phyloP scores from a whole-genome alignment of 1,140 invertebrate species.

The Drosophila baimaii region DNA sequence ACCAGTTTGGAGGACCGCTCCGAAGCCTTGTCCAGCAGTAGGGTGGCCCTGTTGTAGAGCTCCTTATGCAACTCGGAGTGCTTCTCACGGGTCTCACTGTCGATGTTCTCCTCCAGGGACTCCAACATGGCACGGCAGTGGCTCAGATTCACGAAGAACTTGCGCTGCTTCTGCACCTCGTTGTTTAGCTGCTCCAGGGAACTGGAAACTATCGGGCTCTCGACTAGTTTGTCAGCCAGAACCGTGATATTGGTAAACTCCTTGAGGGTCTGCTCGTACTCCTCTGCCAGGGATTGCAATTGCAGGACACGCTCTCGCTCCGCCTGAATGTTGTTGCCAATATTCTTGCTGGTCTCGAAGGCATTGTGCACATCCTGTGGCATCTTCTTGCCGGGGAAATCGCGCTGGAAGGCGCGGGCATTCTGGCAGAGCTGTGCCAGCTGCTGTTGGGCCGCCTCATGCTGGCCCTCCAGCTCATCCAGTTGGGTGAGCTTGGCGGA shows the following conservation, averaged over 20 bases:
- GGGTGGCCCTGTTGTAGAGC: slow-evolving; percentile 89
- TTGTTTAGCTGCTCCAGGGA: slow-evolving; percentile 91
- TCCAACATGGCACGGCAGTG: slow-evolving; percentile 93
- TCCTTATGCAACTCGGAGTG: slow-evolving; percentile 90
- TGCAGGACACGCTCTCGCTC: slow-evolving; percentile 91
- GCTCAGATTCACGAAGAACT: slow-evolving; percentile 94
- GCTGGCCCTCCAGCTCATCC: slow-evolving; percentile 76
- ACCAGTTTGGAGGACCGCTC: slow-evolving; percentile 92
- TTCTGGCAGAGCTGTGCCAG: slow-evolving; percentile 84
- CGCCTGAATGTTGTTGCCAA: slow-evolving; percentile 88
- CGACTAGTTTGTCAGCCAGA: slow-evolving; percentile 90
- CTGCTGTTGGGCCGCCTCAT: slow-evolving; percentile 65
- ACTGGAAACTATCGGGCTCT: slow-evolving; percentile 89
- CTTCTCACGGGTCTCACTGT: slow-evolving; percentile 90
- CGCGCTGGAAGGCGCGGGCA: slow-evolving; percentile 86
- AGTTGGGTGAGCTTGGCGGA: slow-evolving; percentile 75
- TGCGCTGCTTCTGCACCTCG: slow-evolving; percentile 94
- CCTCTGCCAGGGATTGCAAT: slow-evolving; percentile 89
- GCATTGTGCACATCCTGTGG: slow-evolving; percentile 87
- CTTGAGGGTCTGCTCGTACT: slow-evolving; percentile 93
- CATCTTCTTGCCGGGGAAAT: slow-evolving; percentile 88
- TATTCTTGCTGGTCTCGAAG: slow-evolving; percentile 88
- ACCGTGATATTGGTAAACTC: slow-evolving; percentile 93
- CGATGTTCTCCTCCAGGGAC: slow-evolving; percentile 92
- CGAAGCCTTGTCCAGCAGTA: slow-evolving; percentile 91